Conservation (phyloP, 2,888 invertebrate genomes). For the Papilio demoleus region DNA sequence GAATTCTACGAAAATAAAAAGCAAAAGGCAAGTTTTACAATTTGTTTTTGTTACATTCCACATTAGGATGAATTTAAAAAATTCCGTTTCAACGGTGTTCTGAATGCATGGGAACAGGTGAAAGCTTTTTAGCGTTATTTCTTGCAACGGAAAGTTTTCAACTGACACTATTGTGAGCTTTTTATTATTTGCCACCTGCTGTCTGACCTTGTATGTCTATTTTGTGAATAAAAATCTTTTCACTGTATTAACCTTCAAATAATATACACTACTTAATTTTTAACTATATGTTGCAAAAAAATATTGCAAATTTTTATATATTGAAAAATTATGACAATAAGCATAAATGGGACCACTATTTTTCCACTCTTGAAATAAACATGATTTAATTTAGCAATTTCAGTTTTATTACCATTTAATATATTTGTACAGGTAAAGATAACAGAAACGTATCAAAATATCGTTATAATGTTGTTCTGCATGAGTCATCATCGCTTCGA, state of each 20-base stretch:
- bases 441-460: background rate
- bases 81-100: background rate
- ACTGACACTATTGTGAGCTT: conserved; percentile 1
- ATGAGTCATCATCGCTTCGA: conserved; percentile 3
- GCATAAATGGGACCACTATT: background rate
- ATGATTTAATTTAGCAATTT: background rate
- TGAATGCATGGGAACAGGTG: conserved; percentile 8
- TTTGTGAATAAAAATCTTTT: background rate
- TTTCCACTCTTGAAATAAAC: background rate
- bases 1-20: too few relatives aligned
- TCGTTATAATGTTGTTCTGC: background rate
- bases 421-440: background rate
- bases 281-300: too few relatives aligned
- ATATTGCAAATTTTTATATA: too few relatives aligned
- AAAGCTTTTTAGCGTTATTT: conserved; percentile 5
- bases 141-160: conserved; percentile 2
- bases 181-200: background rate
- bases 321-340: too few relatives aligned
- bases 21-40: too few relatives aligned
- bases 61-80: background rate
- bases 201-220: background rate
- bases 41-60: background rate
- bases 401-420: background rate
- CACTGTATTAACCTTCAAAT: too few relatives aligned
- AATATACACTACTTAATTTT: too few relatives aligned